Evolutionary conservation across 2,888 invertebrate species (phyloP).

Genomic region (Dyspetes luteomarginatus): DNA sequence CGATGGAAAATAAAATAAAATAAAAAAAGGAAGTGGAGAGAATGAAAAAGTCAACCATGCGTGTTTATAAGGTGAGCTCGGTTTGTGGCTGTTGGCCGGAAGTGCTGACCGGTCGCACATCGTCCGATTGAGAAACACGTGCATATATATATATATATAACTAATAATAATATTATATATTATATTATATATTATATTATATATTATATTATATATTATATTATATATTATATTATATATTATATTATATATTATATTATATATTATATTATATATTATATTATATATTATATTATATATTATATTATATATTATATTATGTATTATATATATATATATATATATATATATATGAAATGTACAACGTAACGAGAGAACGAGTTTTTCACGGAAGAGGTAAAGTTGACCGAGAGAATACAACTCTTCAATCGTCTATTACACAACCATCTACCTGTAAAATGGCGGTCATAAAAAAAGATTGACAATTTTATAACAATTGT

Average conservation of each 20-base stretch:
- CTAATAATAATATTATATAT: too few relatives aligned
- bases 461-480: not conserved
- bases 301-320: too few relatives aligned
- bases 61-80: conserved; percentile 46
- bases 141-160: too few relatives aligned
- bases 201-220: too few relatives aligned
- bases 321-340: too few relatives aligned
- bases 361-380: not conserved
- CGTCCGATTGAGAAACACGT: not conserved
- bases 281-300: too few relatives aligned
- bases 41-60: conserved; percentile 55
- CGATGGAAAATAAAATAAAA: too few relatives aligned
- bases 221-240: too few relatives aligned
- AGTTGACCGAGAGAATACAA: conserved; percentile 48
- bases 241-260: too few relatives aligned
- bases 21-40: conserved; percentile 51
- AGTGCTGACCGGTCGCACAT: conserved; percentile 69
- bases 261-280: too few relatives aligned
- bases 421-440: not conserved
- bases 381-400: conserved; percentile 25
- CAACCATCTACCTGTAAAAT: not conserved
- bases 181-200: too few relatives aligned
- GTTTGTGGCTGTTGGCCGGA: conserved; percentile 66
- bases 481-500: too few relatives aligned
- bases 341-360: not conserved